Evolutionary conservation across 2,888 invertebrate genomes (phyloP), one percentile per base, ranked within the genome.

Genomic region (Mythimna lalbum): DNA sequence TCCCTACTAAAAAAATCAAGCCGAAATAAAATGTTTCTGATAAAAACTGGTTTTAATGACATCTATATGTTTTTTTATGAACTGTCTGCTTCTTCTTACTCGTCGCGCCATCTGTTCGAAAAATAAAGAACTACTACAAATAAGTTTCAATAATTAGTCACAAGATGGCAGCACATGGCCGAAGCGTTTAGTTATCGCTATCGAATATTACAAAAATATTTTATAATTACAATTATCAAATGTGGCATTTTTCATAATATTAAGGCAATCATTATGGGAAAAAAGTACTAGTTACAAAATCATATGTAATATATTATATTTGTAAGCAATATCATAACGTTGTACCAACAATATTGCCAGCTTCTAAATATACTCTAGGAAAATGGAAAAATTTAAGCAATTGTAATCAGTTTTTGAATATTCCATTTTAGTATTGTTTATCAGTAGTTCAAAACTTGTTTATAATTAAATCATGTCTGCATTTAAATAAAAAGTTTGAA

Each of bases 11-110:
- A 62, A 56, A 47, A 36, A 43, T n/a, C 52, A 9, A 49, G 52
- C 43, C 47, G 14, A 57, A 68, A 57, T 69, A 68, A 62, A 74
- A 59, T 31, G 27, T 39, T 62, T 50, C 5, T 27, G 10, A 27
- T 14, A 36, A 36, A 21, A 27, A 19, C n/a, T 73, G 43, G 49
- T 73, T 77, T 75, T 36, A 77, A 17, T 72, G 83, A 63, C 83
- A 79, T 85, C 83, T 85, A 60, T 62, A 9, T 17, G 23, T 9
- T 31, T 17, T 0, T n/a, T 0, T 0, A 5, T 27, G 53, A 63
- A 82, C 68, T 55, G 62, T 39, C 12, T 0, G 2, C 6, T 23
- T 7, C 1, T 0, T 9, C 1, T 1, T 0, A 9, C 0, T 9
- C 2, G 0, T 31, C 47, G 0, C 23, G 55, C 55, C 17, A 49